Evolutionary conservation across 30 jellyfish, hydroid and myxozoan genomes (phyloP), one percentile per base, ranked within the genome.

Genomic region (Catostylus mosaicus): DNA sequence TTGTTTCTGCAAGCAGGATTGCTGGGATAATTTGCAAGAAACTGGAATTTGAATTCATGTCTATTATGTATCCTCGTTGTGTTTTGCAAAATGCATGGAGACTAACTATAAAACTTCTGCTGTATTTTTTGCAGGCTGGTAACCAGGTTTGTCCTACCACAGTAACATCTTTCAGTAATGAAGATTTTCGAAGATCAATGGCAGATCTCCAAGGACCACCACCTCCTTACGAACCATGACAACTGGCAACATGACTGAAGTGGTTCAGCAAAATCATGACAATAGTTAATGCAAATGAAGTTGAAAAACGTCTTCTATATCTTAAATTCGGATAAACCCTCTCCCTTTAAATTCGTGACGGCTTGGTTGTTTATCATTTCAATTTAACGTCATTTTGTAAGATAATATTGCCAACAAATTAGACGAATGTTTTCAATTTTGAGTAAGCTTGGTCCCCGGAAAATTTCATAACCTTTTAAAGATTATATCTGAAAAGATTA

Each of bases 201-300:
- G 64, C 92, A 32, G 92, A 82, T 31, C 23, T 82, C 10, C 78
- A 57, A 20, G 92, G 92, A 18, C 92, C 92, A 8, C 92, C 92
- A 54, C 92, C 92, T n/a, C 92, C 92, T 5, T 82, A 82, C 35
- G 92, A 68, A 65, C 92, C 92, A 18, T 82, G 33, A 70, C 45
- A n/a, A 16, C 20, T 18, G 63, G 20, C 16, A 43, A 16, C 8
- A 43, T 43, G 54, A 16, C 16, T 6, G 54, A 43, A n/a, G n/a
- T n/a, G n/a, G n/a, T n/a, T n/a, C n/a, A n/a, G n/a, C n/a, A n/a
- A n/a, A n/a, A n/a, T n/a, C n/a, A n/a, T n/a, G n/a, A n/a, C n/a
- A n/a, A n/a, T n/a, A n/a, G n/a, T n/a, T n/a, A n/a, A n/a, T n/a
- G n/a, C n/a, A n/a, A n/a, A n/a, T n/a, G n/a, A n/a, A n/a, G n/a